Base-by-base conservation (phyloP, 1,140 invertebrate species). In the Neomicropteryx cornuta region DNA sequence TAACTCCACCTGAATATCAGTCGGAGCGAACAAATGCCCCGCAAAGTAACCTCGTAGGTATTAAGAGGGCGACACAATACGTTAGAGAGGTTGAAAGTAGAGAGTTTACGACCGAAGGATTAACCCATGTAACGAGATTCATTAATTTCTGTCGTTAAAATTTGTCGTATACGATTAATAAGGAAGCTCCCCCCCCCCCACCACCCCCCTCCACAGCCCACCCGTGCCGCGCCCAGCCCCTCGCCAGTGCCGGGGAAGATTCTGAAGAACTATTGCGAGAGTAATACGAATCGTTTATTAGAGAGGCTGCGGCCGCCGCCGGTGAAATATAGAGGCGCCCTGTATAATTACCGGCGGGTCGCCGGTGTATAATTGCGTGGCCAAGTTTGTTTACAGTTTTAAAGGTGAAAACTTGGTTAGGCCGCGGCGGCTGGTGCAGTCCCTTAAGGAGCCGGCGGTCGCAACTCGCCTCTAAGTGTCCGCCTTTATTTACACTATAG, bases 131-230 rank as follows among this genome's bases (percentile, higher is more conserved):
- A 68, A 68, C 62, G 64, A 68, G 66, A 67, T 64, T 66, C 64
- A 68, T 68, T 68, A 68, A 66, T 68, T 67, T 59, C 63, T 68
- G 66, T 68, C 64, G 66, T 68, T 68, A 68, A 68, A 68, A 68
- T 68, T 68, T 68, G 66, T 67, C 62, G 62, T 67, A 65, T 62
- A 60, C 66, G 58, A 68, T 68, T 67, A 68, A 68, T 68, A 68
- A 67, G 62, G 58, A 59, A 57, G 56, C 55, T 60, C 59, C 51
- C 4, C 36, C 38, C 39, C 14, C 14, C 38, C 24, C 27, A 3
- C 36, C 21, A 8, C 6, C 23, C n/a, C 23, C 23, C n/a, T n/a
- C 23, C n/a, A 8, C 23, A 8, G n/a, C 6, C 29, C 20, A n/a
- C 17, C 20, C 6, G 23, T 8, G 23, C 23, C 20, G 14, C 18